These are phyloP conservation scores for Orchesella cincta DNA, from an alignment of 1,140 invertebrate genomes.

Conservation along the genomic window DNA sequence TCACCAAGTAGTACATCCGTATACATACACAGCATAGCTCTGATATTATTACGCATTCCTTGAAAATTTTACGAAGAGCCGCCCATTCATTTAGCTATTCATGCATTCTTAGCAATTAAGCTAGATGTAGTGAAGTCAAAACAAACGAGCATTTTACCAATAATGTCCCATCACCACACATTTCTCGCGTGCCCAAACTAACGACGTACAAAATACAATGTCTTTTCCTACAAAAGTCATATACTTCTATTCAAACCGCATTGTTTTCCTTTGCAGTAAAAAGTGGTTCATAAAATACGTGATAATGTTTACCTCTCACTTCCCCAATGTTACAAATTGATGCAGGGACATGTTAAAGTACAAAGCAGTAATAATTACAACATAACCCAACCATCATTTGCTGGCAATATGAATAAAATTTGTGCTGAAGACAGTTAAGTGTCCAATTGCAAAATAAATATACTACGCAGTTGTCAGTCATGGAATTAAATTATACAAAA, in stretches of 20 bases:
- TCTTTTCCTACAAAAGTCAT: constrained; percentile 1
- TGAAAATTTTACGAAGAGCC: neutral
- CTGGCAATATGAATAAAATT: too few species aligned
- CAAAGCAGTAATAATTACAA: too few species aligned
- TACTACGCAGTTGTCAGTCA: too few species aligned
- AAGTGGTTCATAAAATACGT: neutral
- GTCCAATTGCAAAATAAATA: too few species aligned
- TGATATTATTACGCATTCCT: neutral
- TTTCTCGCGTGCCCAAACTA: constrained; percentile 19
- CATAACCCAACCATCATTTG: too few species aligned
- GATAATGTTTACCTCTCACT: too few species aligned
- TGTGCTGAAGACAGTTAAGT: too few species aligned
- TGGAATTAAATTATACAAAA: too few species aligned
- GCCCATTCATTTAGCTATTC: constrained; percentile 9
- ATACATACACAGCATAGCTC: neutral
- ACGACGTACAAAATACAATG: neutral
- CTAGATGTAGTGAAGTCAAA: too few species aligned
- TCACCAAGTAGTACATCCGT: neutral
- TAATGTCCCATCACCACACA: neutral
- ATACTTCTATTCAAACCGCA: neutral
- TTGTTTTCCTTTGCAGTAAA: neutral
- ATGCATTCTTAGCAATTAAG: neutral
- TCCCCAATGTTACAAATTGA: too few species aligned
- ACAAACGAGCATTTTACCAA: neutral
- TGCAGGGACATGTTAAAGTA: too few species aligned